Evolutionary conservation across 2,797 vertebrate species (phyloP).

Genomic region (Silurus lanzhouensis): DNA sequence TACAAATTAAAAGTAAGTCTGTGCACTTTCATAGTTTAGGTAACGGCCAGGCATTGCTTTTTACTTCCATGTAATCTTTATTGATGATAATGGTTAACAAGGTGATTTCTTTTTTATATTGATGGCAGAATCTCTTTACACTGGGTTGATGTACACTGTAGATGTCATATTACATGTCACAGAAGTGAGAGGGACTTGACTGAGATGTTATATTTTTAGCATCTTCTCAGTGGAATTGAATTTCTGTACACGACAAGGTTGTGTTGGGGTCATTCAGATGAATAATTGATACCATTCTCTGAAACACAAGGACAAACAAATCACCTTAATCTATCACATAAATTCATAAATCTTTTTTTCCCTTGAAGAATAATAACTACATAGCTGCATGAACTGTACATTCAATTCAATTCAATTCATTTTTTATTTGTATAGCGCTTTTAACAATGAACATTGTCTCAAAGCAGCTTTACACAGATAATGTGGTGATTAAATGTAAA

Average conservation of each 20-base stretch:
- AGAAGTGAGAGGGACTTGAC: constrained; percentile 3
- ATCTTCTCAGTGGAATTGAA: constrained; percentile 1
- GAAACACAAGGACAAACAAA: background rate
- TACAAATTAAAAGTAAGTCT: background rate
- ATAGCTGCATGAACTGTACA: background rate
- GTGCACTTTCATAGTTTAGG: background rate
- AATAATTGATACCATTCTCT: constrained; percentile 16
- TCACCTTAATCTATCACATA: background rate
- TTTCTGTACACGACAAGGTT: constrained; percentile 9
- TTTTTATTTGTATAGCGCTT: too few relatives aligned
- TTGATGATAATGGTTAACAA: background rate
- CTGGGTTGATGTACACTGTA: background rate
- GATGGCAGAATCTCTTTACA: background rate
- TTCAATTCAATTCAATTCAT: too few relatives aligned
- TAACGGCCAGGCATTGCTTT: background rate
- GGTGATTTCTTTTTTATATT: background rate
- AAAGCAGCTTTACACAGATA: too few relatives aligned
- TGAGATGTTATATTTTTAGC: constrained; percentile 25
- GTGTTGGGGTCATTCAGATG: constrained; percentile 1
- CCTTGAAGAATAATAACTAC: background rate
- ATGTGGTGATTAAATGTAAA: too few relatives aligned
- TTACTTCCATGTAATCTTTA: background rate
- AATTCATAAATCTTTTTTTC: background rate
- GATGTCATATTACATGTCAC: constrained; percentile 17
- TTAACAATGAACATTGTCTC: too few relatives aligned